Evolutionary conservation across 2,113 vertebrate genomes (phyloP).

Genomic region (Lethenteron camtschaticum): DNA sequence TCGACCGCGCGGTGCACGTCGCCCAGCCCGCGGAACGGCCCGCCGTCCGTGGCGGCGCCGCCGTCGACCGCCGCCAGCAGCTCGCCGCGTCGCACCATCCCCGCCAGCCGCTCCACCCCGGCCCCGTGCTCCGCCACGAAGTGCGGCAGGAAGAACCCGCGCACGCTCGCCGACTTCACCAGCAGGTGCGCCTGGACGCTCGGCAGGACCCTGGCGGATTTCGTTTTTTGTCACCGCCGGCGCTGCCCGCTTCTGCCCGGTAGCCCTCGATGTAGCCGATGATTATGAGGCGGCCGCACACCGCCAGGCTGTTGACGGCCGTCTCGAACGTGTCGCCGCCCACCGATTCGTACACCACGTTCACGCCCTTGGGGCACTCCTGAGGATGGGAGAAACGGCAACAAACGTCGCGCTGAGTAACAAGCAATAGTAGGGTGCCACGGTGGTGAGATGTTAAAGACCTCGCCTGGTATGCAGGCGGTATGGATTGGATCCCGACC

Average conservation of each 20-base stretch:
- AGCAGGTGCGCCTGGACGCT: slow-evolving; percentile 46
- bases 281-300: slow-evolving; percentile 44
- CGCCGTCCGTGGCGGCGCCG: slow-evolving; percentile 33
- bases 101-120: slow-evolving; percentile 38
- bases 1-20: slow-evolving; percentile 61
- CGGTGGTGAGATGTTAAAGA: too few relatives aligned
- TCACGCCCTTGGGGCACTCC: slow-evolving; percentile 44
- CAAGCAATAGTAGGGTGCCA: too few relatives aligned
- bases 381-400: too few relatives aligned
- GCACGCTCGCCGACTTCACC: slow-evolving; percentile 52
- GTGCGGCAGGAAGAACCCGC: slow-evolving; percentile 62
- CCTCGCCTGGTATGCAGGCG: too few relatives aligned
- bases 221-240: slow-evolving; percentile 10
- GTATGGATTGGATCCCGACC: too few relatives aligned
- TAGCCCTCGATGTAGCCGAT: slow-evolving; percentile 70
- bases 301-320: slow-evolving; percentile 40
- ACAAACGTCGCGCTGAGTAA: too few relatives aligned
- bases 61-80: slow-evolving; percentile 54
- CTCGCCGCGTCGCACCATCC: slow-evolving; percentile 36
- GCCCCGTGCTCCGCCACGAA: slow-evolving; percentile 35
- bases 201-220: too few relatives aligned
- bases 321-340: slow-evolving; percentile 52
- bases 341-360: slow-evolving; percentile 66
- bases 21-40: slow-evolving; percentile 53
- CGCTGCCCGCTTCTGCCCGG: slow-evolving; percentile 40